Base-by-base conservation (phyloP, 2,113 vertebrate genomes). In the Apodemus sylvaticus region DNA sequence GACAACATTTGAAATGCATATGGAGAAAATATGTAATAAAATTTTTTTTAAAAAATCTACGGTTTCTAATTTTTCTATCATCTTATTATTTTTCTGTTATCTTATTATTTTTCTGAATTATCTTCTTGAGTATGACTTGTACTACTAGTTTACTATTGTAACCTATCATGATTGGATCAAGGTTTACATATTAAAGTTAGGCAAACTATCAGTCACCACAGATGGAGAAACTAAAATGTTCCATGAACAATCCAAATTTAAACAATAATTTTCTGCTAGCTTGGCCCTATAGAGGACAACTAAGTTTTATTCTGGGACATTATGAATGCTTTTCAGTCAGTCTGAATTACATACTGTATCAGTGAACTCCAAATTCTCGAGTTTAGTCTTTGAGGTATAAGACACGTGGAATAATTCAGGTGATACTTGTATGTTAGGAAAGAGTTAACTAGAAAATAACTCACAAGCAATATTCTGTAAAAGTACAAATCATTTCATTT, bases 391-490 rank as follows among this genome's bases (percentile, higher is more conserved):
- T 71, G 36, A 71, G 68, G 39, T 73, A 39, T 8, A 36, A 45
- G 39, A 74, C 42, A 42, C 12, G 73, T 74, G 22, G 20, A 24
- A 3, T 86, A 86, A 94, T 26, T 0, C 6, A 85, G 1, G 62
- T 73, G 95, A 60, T 36, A 0, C 2, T 89, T 93, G 45, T 31
- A 77, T 83, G 13, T n/a, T 77, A 82, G 9, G 64, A 86, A 93
- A 83, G 34, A 68, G 34, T 95, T 86, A 94, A 68, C 34, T 85
- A 81, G 88, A 42, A 95, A 94, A 79, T 81, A 88, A 62, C 14
- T 45, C 68, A n/a, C 29, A 39, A 68, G 2, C 0, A 76, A 26
- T 81, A 26, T 55, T 36, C 60, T 34, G 26, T n/a, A 64, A 91
- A 74, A 60, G 1, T 76, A 86, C 48, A 78, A 29, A 60, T 60